Base-by-base conservation (phyloP, 1,140 invertebrate species). In the Stenopsyche tienmushanensis region DNA sequence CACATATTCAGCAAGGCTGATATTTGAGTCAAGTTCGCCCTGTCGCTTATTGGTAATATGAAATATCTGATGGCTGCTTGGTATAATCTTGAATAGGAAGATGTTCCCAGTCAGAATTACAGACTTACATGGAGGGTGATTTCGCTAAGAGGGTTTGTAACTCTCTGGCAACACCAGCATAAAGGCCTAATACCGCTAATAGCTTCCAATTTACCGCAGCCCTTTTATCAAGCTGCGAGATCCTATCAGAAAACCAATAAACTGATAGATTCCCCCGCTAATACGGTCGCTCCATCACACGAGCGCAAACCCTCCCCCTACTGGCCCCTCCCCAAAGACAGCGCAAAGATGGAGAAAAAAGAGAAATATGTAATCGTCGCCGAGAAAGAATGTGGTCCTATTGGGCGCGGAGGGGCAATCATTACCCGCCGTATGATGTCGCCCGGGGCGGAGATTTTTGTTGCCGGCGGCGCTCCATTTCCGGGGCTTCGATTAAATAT, bases 211-310 rank as follows among this genome's bases (percentile, higher is more conserved):
- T 64, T 66, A 65, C 45, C 67, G 62, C 54, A 53, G 13, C 45
- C 62, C 66, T 64, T 68, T 67, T 67, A 67, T 67, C 66, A 64
- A 62, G 53, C 41, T 57, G 42, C 42, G 24, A 50, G 62, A 66
- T 69, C 58, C 64, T 62, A 69, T 69, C 67, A 65, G 57, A 60
- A 55, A 63, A 65, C 67, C 67, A 64, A 69, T 69, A 69, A 66
- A 66, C 67, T 69, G 67, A 69, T 69, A 69, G 67, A 69, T 69
- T 69, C 25, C 39, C 64, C 58, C 18, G 64, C 59, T 66, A 66
- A 69, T 65, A 54, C 64, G 59, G 53, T 20, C 59, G 26, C 57
- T 54, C 47, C 26, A 52, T 59, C 64, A 59, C 54, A 49, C 59
- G 21, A 29, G 8, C 59, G 29, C 5, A 34, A 20, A 44, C 18